phyloP scores from a whole-genome alignment of 2,797 vertebrate species.

The Muscicapa striata region DNA sequence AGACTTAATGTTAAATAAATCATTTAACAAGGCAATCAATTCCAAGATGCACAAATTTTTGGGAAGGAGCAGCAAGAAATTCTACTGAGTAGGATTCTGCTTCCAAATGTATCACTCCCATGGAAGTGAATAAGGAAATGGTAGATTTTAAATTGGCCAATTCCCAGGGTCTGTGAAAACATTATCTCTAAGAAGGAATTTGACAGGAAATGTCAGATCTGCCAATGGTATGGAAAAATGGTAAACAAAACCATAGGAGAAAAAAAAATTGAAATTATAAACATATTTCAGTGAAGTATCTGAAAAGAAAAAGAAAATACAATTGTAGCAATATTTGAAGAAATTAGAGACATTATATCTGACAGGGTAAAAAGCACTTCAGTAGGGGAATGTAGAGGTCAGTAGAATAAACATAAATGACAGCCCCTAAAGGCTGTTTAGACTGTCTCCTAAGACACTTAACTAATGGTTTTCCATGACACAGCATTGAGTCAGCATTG shows the following conservation, averaged over 20 bases:
- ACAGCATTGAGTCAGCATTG: neutral
- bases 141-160: neutral
- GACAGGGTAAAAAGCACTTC: neutral
- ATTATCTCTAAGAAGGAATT: neutral
- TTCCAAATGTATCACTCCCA: neutral
- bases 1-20: neutral
- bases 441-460: neutral
- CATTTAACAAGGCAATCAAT: neutral
- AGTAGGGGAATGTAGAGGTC: neutral
- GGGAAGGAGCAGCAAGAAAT: neutral
- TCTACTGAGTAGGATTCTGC: neutral
- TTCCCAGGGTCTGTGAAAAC: neutral
- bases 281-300: neutral
- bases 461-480: neutral
- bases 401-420: neutral
- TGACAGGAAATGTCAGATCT: neutral
- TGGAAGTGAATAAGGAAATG: neutral
- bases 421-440: neutral
- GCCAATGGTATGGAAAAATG: neutral
- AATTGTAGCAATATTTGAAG: neutral
- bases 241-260: neutral
- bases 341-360: neutral
- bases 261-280: neutral
- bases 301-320: neutral
- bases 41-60: neutral